Evolutionary conservation across 2,113 vertebrate species (phyloP), one percentile per base, ranked within the genome.

Genomic region (Synodontis membranacea): DNA sequence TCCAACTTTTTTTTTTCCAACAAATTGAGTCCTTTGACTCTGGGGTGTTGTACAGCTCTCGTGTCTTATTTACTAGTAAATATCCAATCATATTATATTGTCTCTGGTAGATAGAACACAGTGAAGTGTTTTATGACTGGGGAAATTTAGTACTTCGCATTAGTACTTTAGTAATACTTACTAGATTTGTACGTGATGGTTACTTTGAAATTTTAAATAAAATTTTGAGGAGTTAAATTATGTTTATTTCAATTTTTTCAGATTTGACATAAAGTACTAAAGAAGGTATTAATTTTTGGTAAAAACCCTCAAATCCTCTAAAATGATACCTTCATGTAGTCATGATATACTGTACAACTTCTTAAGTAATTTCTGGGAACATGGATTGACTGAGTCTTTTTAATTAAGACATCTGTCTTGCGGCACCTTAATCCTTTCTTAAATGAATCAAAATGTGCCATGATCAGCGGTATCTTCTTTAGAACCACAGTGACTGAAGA

Each of bases 401-500:
- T 88, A 87, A 91, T 87, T 85, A 85, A 90, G 89, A 84, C 85
- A 92, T 92, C 93, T 92, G 86, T 87, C 87, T 87, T 86, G 60
- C 87, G 88, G 80, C 70, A 92, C 91, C 92, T 31, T 84, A 91
- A 93, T 92, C 90, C 91, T 94, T 93, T 93, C 92, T 93, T 89
- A 91, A 93, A 89, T 88, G 91, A 92, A 89, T 85, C 92, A 92
- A 90, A 91, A 92, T 92, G 89, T 93, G 91, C 93, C 88, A 93
- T 90, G 91, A 91, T 91, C 88, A 83, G 90, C 88, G 92, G 93
- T 39, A 70, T 83, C 46, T 93, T 95, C 92, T 90, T 91, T 88
- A 91, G 90, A 86, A 88, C 91, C 88, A 89, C 93, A 92, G 93
- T 91, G 92, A 91, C 89, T 91, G 74, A 87, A 93, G 93, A 94